Base-by-base conservation (phyloP, 2,113 vertebrate genomes). In the Muntiacus reevesi region DNA sequence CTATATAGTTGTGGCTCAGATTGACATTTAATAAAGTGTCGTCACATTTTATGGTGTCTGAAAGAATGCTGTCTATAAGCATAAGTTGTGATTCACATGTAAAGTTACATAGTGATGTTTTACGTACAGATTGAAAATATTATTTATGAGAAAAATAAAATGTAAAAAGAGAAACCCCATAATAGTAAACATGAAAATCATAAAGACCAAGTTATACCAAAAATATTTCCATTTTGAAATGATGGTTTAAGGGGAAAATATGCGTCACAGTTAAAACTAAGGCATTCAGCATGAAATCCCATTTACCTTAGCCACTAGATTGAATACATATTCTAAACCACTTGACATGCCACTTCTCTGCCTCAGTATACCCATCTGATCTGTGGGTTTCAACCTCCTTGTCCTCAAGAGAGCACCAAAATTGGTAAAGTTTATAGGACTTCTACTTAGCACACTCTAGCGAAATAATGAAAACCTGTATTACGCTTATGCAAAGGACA, bases 71-170 rank as follows among this genome's bases (percentile, higher is more conserved):
- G 12, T 90, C 19, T 88, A 12, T 91, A 91, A 89, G 17, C 5
- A 7, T 5, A 52, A 62, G 5, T 5, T 90, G 43, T 78, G 55
- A 60, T 86, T 95, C 23, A 59, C 30, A n/a, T 78, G 33, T 88
- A 85, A 96, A 50, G 84, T 92, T 92, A 83, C 8, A 57, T 74
- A 86, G 40, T 93, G 74, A 43, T 64, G 52, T 85, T 27, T 59
- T 89, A 23, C 25, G 5, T 54, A 11, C 4, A 84, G 60, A 60
- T 84, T 6, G 55, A 96, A 96, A 87, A 62, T 85, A 60, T 82
- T 79, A 54, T 93, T 90, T 57, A 36, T 57, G 89, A 96, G 71
- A 95, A 57, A 94, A 25, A 87, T 16, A 45, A 88, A 93, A 87
- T 11, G 54, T 79, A 45, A 40, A 76, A 90, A 55, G 36, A 79